Evolutionary conservation across 2,797 vertebrate genomes (phyloP), one percentile per base, ranked within the genome.

Genomic region (Cossypha dichroa): DNA sequence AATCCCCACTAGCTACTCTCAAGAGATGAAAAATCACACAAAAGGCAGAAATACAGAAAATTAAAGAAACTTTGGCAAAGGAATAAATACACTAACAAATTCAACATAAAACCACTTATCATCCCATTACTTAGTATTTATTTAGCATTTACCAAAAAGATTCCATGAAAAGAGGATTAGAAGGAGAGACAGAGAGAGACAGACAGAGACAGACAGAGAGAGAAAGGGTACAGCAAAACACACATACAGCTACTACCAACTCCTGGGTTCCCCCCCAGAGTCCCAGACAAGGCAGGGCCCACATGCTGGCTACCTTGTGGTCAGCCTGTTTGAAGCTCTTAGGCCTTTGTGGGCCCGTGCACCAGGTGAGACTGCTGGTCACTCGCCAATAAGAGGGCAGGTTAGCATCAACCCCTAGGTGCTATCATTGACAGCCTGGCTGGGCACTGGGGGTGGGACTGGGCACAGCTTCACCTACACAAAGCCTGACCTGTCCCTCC

Each of bases 311-410:
- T n/a, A 18, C 26, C 2, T 21, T 4, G 4, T 17, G 14, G 20
- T 56, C 43, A 56, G 9, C 11, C 21, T 49, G 14, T 58, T 41
- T 66, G 17, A 41, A 34, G 69, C 28, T 26, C 36, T 31, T 15
- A 36, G n/a, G 13, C 17, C 13, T 17, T 13, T 51, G 45, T 20
- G 31, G 31, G 20, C 36, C 15, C 0, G 0, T n/a, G n/a, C 19
- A 18, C 15, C 36, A 31, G 13, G 34, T 21, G 59, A 17, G 25
- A 41, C 43, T 34, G 36, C 25, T 48, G 15, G 43, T 29, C 4
- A 3, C 15, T 29, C 2, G 5, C 20, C 43, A n/a, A 2, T 16
- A 10, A 41, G 36, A 49, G 20, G 36, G 20, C 64, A 34, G 25
- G 23, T 13, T 34, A 41, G 20, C 36, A 11, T 20, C 0, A 1